Percentiles rank a stretch among this genome's conserved stretches.
These are phyloP conservation scores for Nasalis larvatus DNA, from an alignment of 2,113 vertebrate species.

Conservation along the genomic window DNA sequence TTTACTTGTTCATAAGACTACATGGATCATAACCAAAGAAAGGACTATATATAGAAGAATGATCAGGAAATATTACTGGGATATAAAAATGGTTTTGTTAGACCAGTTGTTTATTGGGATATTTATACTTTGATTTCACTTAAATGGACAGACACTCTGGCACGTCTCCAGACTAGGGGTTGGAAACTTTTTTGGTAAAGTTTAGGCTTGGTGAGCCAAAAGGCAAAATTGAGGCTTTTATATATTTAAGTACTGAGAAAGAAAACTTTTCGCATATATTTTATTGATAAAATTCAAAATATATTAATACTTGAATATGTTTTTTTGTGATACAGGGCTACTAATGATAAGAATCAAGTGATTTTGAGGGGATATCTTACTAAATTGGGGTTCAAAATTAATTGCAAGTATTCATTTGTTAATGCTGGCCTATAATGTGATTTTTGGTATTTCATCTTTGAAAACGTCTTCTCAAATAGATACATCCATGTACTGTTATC, in stretches of 20 bases:
- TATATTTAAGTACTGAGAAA: not conserved
- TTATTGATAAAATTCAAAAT: slow-evolving; percentile 24
- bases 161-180: not conserved
- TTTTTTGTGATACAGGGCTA: not conserved
- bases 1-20: not conserved
- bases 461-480: not conserved
- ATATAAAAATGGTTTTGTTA: not conserved
- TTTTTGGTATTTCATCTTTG: not conserved
- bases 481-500: not conserved
- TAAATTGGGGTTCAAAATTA: not conserved
- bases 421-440: not conserved
- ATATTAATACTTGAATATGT: not conserved
- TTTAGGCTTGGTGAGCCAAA: not conserved
- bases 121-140: not conserved
- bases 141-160: not conserved
- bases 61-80: not conserved
- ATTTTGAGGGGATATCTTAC: not conserved
- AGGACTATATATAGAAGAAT: not conserved
- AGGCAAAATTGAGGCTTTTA: not conserved
- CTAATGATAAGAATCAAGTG: not conserved
- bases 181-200: not conserved
- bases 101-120: not conserved
- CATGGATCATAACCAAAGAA: not conserved
- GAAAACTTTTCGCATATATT: not conserved
- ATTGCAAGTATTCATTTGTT: not conserved